Evolutionary conservation across 2,888 invertebrate genomes (phyloP).

Genomic region (Metalampra italica): DNA sequence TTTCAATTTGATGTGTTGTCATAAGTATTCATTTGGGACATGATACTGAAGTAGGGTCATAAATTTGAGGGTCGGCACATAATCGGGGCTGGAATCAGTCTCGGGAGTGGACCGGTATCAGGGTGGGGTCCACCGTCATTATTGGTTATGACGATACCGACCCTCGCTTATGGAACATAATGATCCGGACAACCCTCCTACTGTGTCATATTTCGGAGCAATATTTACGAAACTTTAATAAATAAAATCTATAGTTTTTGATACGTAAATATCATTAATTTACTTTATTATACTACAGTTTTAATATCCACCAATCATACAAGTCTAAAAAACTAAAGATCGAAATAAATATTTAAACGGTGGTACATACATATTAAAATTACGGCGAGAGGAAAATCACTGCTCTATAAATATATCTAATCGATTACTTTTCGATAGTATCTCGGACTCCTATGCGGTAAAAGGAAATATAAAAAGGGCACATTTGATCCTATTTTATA

Average conservation of each 20-base stretch:
- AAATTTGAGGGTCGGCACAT: conserved; percentile 21
- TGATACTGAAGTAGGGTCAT: conserved; percentile 20
- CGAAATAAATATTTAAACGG: no score
- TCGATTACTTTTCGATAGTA: neutral
- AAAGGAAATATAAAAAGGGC: neutral
- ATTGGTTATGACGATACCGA: conserved; percentile 22
- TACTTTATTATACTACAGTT: no score
- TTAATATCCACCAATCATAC: no score
- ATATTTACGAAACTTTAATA: neutral
- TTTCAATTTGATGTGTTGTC: neutral
- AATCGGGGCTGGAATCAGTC: conserved; percentile 26
- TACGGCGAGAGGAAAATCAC: no score
- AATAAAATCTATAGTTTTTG: no score
- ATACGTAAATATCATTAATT: no score
- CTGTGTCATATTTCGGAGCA: neutral
- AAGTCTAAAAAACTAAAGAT: no score
- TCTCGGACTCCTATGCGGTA: neutral
- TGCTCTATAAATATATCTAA: neutral
- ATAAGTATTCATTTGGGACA: conserved; percentile 21
- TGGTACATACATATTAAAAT: no score
- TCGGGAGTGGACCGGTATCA: conserved; percentile 8
- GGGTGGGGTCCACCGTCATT: conserved; percentile 19
- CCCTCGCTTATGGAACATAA: conserved; percentile 27
- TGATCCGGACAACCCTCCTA: conserved; percentile 13
- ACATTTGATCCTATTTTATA: neutral